Conservation (phyloP, 2,797 vertebrate genomes). For the Ctenopoma multispine region DNA sequence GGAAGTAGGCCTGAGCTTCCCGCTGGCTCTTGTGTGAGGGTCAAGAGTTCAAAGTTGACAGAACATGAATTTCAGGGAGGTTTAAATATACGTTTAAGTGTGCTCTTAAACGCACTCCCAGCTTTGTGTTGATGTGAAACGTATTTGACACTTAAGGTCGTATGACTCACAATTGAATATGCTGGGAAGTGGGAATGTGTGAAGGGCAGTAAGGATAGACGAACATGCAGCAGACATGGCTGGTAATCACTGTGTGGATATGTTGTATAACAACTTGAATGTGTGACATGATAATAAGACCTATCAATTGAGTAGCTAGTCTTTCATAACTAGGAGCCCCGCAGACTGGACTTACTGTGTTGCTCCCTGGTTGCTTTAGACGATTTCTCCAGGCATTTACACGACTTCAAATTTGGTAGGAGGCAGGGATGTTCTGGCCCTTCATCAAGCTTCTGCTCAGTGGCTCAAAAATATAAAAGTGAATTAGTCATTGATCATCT, state of each 20-base stretch:
- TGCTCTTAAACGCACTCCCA: conserved; percentile 48
- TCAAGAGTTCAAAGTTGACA: conserved; percentile 60
- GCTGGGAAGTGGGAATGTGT: conserved; percentile 2
- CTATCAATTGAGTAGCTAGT: no score
- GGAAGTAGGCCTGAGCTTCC: conserved; percentile 18
- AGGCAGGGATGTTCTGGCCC: background rate
- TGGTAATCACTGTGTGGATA: background rate
- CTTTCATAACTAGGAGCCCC: background rate
- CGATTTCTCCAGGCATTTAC: background rate
- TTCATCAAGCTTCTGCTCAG: conserved; percentile 6
- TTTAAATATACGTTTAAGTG: conserved; percentile 28
- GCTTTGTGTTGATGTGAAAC: conserved; percentile 59
- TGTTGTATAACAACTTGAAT: background rate
- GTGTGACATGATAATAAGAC: background rate
- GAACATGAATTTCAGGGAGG: conserved; percentile 39
- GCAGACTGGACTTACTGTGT: background rate
- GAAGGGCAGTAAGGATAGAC: conserved; percentile 3
- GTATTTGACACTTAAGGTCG: conserved; percentile 61
- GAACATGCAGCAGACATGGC: conserved; percentile 12
- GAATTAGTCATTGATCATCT: conserved; percentile 30
- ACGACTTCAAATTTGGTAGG: background rate
- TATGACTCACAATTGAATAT: conserved; percentile 47
- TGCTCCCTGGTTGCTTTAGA: background rate
- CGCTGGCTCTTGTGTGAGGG: conserved; percentile 13
- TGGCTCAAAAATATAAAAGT: conserved; percentile 21